Base-by-base conservation (phyloP, 1,140 invertebrate genomes). In the Cheumatopsyche charites region DNA sequence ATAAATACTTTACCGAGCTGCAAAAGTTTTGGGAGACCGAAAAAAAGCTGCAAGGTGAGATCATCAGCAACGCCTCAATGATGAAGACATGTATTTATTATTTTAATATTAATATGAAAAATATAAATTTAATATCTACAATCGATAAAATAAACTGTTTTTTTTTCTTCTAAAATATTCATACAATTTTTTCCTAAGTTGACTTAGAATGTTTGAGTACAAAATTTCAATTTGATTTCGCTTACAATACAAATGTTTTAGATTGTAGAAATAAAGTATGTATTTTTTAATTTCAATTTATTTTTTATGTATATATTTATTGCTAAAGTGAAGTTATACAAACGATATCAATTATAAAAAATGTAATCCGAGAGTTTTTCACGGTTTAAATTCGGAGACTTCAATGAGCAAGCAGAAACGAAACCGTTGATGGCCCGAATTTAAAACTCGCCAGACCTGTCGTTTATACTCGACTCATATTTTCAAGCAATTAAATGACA, bases 1-100 rank as follows among this genome's bases (percentile, higher is more conserved):
- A 97, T 89, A 97, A 96, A 83, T 97, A 97, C 84, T 97, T 97
- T 83, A 96, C 93, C 73, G 94, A 96, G 86, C 87, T 96, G 82
- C 94, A 96, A 82, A 96, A 96, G 86, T 96, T 95, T 86, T 96
- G 94, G 94, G 94, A 97, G 85, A 96, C 94, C 65, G 94, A 96
- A 84, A 95, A 94, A 84, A 95, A 95, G 86, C 87, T 96, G 77
- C 94, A 96, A 94, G 94, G 94, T 95, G 89, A 84, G 82, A 82
- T 68, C 66, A 70, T 52, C 47, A 17, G 19, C 9, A 5, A 17
- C n/a, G 19, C 47, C 47, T 13, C 47, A 52, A 36, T 36, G 29
- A 36, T 36, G 9, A 36, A 36, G 29, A 36, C 29, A 36, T 36
- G 29, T 36, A 36, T 36, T 4, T 36, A 36, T 47, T 47, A 47